These are phyloP conservation scores for Drosophila athabasca DNA, from an alignment of 1,140 invertebrate genomes.

Conservation along the genomic window DNA sequence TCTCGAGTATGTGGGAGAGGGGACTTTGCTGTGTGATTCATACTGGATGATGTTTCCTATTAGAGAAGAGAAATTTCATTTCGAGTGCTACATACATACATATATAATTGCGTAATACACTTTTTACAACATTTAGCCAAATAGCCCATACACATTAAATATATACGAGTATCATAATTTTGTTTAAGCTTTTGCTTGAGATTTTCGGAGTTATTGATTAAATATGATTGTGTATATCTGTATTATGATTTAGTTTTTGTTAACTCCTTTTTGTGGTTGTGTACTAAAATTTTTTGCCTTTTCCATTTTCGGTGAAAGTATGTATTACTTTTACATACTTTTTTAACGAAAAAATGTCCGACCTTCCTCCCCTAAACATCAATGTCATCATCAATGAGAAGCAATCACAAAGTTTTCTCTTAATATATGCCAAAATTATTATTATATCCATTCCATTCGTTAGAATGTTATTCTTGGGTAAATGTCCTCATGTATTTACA, in stretches of 20 bases:
- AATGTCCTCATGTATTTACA: slow-evolving; percentile 57
- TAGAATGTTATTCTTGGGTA: slow-evolving; percentile 8
- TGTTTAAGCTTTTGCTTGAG: slow-evolving; percentile 31
- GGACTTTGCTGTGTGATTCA: slow-evolving; percentile 46
- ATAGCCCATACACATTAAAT: slow-evolving; percentile 46
- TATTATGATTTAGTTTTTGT: slow-evolving; percentile 29
- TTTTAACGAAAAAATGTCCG: slow-evolving; percentile 43
- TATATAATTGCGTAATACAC: slow-evolving; percentile 41
- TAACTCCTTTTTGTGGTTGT: slow-evolving; percentile 45
- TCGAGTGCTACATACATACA: slow-evolving; percentile 45
- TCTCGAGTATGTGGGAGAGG: slow-evolving; percentile 19
- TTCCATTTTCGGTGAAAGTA: slow-evolving; percentile 21
- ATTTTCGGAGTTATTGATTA: slow-evolving; percentile 14
- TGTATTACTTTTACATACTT: slow-evolving; percentile 38
- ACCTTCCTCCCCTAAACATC: slow-evolving; percentile 38
- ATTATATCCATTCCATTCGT: slow-evolving; percentile 26
- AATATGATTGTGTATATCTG: too few species aligned
- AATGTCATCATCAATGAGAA: slow-evolving; percentile 64
- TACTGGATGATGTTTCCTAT: slow-evolving; percentile 44
- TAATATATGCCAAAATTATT: slow-evolving; percentile 38
- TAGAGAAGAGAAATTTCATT: slow-evolving; percentile 33
- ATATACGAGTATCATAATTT: slow-evolving; percentile 33
- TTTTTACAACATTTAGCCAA: slow-evolving; percentile 74
- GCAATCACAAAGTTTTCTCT: slow-evolving; percentile 78
- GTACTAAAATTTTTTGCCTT: slow-evolving; percentile 27